Evolutionary conservation across 2,113 vertebrate species (phyloP).

Genomic region (Lasiurus borealis): DNA sequence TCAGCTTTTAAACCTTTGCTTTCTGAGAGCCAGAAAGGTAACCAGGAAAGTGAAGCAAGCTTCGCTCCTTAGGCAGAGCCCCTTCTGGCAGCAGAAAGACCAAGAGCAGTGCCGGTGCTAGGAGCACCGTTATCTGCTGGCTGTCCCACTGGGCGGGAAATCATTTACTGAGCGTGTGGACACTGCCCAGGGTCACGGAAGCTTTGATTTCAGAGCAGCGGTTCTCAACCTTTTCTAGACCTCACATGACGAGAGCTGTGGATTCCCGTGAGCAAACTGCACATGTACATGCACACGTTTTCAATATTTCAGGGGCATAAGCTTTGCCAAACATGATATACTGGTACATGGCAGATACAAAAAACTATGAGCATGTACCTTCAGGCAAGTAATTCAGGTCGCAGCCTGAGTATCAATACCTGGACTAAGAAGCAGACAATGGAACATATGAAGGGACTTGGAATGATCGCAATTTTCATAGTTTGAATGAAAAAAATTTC

Average conservation of each 20-base stretch:
- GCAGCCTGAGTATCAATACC: slow-evolving; percentile 47
- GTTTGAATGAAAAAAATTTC: slow-evolving; percentile 56
- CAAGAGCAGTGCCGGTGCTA: slow-evolving; percentile 8
- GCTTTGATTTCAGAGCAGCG: background rate
- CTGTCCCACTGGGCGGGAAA: slow-evolving; percentile 31
- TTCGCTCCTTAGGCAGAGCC: slow-evolving; percentile 29
- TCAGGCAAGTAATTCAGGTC: slow-evolving; percentile 3
- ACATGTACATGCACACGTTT: background rate
- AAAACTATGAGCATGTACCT: slow-evolving; percentile 43
- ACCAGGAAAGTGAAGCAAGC: slow-evolving; percentile 40
- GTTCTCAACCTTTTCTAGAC: slow-evolving; percentile 22
- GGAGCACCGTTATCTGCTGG: slow-evolving; percentile 7
- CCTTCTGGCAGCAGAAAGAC: slow-evolving; percentile 47
- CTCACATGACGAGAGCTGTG: slow-evolving; percentile 12
- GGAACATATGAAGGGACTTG: slow-evolving; percentile 16
- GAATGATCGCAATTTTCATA: slow-evolving; percentile 43
- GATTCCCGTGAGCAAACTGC: slow-evolving; percentile 3
- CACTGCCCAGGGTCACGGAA: slow-evolving; percentile 41
- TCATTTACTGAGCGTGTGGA: slow-evolving; percentile 19
- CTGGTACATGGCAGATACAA: background rate
- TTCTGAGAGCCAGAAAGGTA: slow-evolving; percentile 61
- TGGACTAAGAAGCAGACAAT: slow-evolving; percentile 51
- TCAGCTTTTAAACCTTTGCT: slow-evolving; percentile 18
- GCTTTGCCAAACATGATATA: slow-evolving; percentile 53
- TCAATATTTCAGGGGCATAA: slow-evolving; percentile 36